phyloP scores from a whole-genome alignment of 2,888 invertebrate genomes.

The Aleiodes alternator region DNA sequence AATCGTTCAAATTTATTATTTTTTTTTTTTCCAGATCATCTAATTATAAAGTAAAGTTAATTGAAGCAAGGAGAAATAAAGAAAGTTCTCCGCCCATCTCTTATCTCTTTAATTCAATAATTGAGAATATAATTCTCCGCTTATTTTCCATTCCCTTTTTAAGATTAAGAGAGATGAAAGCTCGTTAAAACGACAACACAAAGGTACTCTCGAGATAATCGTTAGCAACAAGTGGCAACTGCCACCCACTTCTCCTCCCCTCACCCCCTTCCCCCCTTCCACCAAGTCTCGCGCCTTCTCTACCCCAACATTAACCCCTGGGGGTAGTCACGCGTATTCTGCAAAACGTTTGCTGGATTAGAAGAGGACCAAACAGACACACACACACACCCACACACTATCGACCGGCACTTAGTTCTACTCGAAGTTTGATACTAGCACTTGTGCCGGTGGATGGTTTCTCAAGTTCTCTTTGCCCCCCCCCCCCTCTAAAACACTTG shows the following conservation, averaged over 20 bases:
- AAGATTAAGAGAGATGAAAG: background rate
- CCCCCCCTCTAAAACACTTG: too few relatives aligned
- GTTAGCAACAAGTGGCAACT: slow-evolving; percentile 63
- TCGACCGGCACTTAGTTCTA: slow-evolving; percentile 28
- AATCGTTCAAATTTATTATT: slow-evolving; percentile 62
- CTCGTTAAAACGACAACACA: slow-evolving; percentile 6
- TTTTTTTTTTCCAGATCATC: slow-evolving; percentile 64
- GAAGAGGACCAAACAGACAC: too few relatives aligned
- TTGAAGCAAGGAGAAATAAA: too few relatives aligned
- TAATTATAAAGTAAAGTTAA: slow-evolving; percentile 38
- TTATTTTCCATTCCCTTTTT: slow-evolving; percentile 39
- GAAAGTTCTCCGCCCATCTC: too few relatives aligned
- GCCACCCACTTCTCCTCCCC: slow-evolving; percentile 4
- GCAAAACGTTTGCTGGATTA: slow-evolving; percentile 17
- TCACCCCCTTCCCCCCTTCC: background rate
- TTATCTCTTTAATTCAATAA: too few relatives aligned
- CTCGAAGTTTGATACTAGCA: slow-evolving; percentile 9
- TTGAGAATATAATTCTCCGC: slow-evolving; percentile 33
- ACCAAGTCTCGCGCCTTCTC: background rate
- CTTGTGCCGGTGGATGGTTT: background rate
- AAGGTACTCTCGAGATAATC: slow-evolving; percentile 38
- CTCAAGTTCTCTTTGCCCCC: background rate
- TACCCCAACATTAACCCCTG: background rate
- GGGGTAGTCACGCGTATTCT: slow-evolving; percentile 16
- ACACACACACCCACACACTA: background rate